Conservation (phyloP, 23 tunicate species). For the Styela plicata region DNA sequence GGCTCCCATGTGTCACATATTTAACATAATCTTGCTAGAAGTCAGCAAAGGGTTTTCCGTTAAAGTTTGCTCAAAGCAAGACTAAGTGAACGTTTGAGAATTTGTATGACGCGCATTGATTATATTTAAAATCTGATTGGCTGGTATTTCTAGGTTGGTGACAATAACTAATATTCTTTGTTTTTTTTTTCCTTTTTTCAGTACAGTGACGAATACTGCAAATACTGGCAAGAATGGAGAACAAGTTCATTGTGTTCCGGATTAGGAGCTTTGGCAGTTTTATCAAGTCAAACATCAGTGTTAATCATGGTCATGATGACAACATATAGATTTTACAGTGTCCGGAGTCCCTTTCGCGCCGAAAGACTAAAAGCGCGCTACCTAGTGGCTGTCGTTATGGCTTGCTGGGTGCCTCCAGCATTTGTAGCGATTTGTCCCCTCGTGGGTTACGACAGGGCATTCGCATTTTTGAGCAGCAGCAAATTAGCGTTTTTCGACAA, state of each 20-base stretch:
- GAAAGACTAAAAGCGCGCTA: slow-evolving; percentile 34
- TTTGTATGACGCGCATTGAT: too few relatives aligned
- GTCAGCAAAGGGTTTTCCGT: too few relatives aligned
- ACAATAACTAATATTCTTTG: too few relatives aligned
- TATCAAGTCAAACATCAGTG: slow-evolving; percentile 57
- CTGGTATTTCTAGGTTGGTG: too few relatives aligned
- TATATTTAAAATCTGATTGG: too few relatives aligned
- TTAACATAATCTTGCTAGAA: too few relatives aligned
- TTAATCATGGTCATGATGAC: slow-evolving; percentile 73
- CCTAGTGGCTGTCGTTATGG: slow-evolving; percentile 18
- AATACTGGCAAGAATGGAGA: slow-evolving; percentile 37
- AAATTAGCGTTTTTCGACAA: neutral
- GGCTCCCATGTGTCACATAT: too few relatives aligned
- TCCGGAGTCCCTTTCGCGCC: slow-evolving; percentile 51
- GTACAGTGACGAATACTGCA: slow-evolving; percentile 56
- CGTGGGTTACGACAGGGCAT: neutral
- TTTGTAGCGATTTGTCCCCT: slow-evolving; percentile 41
- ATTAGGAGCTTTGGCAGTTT: slow-evolving; percentile 40
- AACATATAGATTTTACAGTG: slow-evolving; percentile 49
- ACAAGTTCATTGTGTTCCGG: slow-evolving; percentile 35
- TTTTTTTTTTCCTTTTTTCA: neutral
- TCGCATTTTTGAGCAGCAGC: neutral
- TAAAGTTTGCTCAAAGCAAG: too few relatives aligned
- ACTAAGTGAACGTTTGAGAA: too few relatives aligned
- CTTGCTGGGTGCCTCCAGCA: slow-evolving; percentile 36